Conservation (phyloP, 2,113 vertebrate genomes). For the Crotalus horridus region DNA sequence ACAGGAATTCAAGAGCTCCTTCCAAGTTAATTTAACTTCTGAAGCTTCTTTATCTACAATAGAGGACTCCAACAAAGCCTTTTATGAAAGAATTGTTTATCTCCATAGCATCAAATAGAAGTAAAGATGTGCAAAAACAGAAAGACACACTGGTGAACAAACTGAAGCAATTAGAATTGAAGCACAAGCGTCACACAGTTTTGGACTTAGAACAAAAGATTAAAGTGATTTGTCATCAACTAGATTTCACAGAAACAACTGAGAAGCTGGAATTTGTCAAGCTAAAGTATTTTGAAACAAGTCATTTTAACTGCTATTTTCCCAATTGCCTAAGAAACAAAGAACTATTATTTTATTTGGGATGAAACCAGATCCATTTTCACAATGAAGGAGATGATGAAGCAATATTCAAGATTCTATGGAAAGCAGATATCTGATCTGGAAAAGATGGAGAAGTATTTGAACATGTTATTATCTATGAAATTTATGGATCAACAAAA, state of each 20-base stretch:
- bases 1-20: background rate
- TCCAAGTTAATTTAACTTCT: background rate
- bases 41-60: background rate
- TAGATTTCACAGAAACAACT: background rate
- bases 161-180: background rate
- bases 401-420: background rate
- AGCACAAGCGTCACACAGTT: background rate
- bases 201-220: background rate
- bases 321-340: background rate
- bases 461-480: background rate
- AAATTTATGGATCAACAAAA: background rate
- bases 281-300: background rate
- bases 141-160: background rate
- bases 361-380: background rate
- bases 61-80: background rate
- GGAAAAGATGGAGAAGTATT: background rate
- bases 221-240: background rate
- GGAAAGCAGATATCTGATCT: background rate
- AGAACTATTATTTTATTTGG: background rate
- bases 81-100: background rate
- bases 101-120: background rate
- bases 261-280: background rate
- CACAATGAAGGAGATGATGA: background rate
- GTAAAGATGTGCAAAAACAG: background rate
- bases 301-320: background rate